Evolutionary conservation across 2,888 invertebrate species (phyloP).

Genomic region (Ophion costatus): DNA sequence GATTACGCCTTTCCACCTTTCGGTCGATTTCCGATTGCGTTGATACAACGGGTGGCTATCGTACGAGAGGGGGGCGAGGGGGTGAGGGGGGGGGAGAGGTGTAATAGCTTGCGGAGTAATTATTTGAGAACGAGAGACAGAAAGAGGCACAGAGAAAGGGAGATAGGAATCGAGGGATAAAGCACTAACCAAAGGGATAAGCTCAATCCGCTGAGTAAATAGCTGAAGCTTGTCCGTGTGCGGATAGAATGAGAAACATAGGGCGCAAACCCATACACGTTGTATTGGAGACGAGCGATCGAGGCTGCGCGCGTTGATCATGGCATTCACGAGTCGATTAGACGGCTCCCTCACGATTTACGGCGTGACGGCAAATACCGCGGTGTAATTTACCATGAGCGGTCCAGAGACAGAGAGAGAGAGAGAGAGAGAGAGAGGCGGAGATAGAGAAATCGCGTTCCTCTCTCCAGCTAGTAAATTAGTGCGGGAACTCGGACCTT

Average conservation of each 20-base stretch:
- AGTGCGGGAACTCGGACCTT: constrained; percentile 61
- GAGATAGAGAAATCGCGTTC: background rate
- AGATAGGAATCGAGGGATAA: background rate
- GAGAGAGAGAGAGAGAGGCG: constrained; percentile 52
- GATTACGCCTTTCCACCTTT: constrained; percentile 18
- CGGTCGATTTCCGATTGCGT: constrained; percentile 31
- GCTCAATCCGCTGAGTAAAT: constrained; percentile 60
- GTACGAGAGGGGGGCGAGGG: background rate
- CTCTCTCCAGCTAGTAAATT: constrained; percentile 74
- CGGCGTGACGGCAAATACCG: constrained; percentile 69
- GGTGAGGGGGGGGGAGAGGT: background rate
- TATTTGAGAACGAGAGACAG: constrained; percentile 34
- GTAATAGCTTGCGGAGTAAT: constrained; percentile 52
- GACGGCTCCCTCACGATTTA: constrained; percentile 71
- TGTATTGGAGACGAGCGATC: constrained; percentile 40
- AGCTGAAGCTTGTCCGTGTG: constrained; percentile 27
- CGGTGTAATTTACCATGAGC: constrained; percentile 70
- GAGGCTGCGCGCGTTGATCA: constrained; percentile 29
- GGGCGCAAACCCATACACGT: background rate
- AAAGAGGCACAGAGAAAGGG: constrained; percentile 4
- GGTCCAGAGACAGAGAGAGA: constrained; percentile 17
- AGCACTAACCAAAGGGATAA: constrained; percentile 30
- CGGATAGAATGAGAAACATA: constrained; percentile 41
- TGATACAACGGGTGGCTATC: constrained; percentile 34
- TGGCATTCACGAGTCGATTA: constrained; percentile 20